Conservation (phyloP, 2,113 vertebrate genomes). For the Ammodytes marinus region DNA sequence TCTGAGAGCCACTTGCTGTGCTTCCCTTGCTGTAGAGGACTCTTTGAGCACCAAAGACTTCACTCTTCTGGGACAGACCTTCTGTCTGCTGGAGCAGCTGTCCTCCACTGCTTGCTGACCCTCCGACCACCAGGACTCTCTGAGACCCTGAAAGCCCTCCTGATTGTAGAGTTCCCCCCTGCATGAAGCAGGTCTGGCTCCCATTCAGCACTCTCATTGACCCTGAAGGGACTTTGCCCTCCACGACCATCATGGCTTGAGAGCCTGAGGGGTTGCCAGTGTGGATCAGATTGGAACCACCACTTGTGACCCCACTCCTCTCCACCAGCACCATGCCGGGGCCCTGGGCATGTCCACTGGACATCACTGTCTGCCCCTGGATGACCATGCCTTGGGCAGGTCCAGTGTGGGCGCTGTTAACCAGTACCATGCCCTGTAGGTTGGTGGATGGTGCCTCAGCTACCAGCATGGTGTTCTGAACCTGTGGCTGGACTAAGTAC, state of each 20-base stretch:
- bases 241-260: slow-evolving; percentile 73
- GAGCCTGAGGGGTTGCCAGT: slow-evolving; percentile 66
- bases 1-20: slow-evolving; percentile 20
- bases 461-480: slow-evolving; percentile 70
- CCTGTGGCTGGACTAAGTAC: slow-evolving; percentile 74
- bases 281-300: slow-evolving; percentile 50
- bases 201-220: slow-evolving; percentile 59
- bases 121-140: slow-evolving; percentile 63
- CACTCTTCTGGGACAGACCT: slow-evolving; percentile 31
- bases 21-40: slow-evolving; percentile 40
- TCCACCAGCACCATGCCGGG: slow-evolving; percentile 52
- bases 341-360: slow-evolving; percentile 30
- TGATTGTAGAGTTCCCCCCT: slow-evolving; percentile 50
- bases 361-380: slow-evolving; percentile 56
- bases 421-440: slow-evolving; percentile 71
- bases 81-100: slow-evolving; percentile 40
- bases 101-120: slow-evolving; percentile 24
- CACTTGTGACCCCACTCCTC: background rate
- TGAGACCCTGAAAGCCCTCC: slow-evolving; percentile 58
- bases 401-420: slow-evolving; percentile 39
- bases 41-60: slow-evolving; percentile 42
- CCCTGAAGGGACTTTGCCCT: slow-evolving; percentile 55
- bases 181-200: slow-evolving; percentile 31
- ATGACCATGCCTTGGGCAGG: slow-evolving; percentile 38
- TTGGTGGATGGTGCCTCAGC: slow-evolving; percentile 59